A percentile compares a stretch with the other conserved stretches of the same genome.
phyloP scores from a whole-genome alignment of 2,113 vertebrate genomes.

The Ramphastos sulfuratus region DNA sequence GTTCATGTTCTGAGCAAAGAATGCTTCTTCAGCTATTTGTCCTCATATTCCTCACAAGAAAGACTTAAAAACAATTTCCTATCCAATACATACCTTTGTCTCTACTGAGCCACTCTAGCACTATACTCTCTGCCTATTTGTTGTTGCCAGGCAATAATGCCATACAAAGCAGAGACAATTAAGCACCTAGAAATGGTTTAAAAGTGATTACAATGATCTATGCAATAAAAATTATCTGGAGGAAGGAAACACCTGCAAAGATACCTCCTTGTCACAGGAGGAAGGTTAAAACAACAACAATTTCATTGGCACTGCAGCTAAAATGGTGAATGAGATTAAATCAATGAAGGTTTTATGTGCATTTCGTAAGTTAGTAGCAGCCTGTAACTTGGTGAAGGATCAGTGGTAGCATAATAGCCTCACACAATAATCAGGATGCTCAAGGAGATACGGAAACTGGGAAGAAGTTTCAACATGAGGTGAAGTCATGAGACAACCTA shows the following conservation, averaged over 20 bases:
- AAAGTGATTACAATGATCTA: not conserved
- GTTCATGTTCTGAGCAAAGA: not conserved
- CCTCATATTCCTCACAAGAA: not conserved
- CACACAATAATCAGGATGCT: not conserved
- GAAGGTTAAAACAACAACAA: not conserved
- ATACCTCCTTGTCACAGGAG: not conserved
- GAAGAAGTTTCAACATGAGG: not conserved
- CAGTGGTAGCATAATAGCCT: not conserved
- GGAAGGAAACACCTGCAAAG: not conserved
- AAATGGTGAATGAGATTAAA: not conserved
- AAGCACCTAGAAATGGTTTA: not conserved
- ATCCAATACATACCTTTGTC: not conserved
- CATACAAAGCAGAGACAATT: not conserved
- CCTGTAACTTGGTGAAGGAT: not conserved
- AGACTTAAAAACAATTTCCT: not conserved
- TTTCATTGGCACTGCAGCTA: not conserved
- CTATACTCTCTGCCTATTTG: not conserved
- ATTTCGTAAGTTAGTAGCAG: not conserved
- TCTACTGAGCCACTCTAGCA: not conserved
- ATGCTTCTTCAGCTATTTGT: not conserved
- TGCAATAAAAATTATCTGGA: not conserved
- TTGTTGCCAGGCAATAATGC: not conserved
- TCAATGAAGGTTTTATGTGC: not conserved
- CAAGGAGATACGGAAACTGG: not conserved
- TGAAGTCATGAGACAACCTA: not conserved